Percentiles rank a stretch among this genome's conserved stretches.
These are phyloP conservation scores for Chaenodraco wilsoni DNA, from an alignment of 2,797 vertebrate species.

Conservation along the genomic window DNA sequence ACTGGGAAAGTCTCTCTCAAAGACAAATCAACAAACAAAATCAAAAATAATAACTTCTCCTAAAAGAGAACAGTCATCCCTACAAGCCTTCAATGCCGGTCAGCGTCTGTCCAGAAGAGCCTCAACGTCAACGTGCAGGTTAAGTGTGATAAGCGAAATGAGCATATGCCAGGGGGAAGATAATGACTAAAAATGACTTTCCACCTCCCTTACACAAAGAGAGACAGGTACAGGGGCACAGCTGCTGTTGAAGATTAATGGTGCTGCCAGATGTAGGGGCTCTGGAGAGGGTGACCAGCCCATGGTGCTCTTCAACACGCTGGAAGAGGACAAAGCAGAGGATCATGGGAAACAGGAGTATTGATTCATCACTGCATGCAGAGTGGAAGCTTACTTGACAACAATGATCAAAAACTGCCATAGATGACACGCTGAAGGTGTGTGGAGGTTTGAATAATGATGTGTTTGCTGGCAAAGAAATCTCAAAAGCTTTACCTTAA, in stretches of 20 bases:
- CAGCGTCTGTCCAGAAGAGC: conserved; percentile 54
- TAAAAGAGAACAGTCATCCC: conserved; percentile 28
- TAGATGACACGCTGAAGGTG: conserved; percentile 49
- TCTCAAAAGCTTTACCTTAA: conserved; percentile 50
- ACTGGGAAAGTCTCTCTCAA: conserved; percentile 36
- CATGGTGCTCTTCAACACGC: conserved; percentile 65
- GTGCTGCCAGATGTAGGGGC: conserved; percentile 79
- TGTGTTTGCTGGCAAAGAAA: conserved; percentile 42
- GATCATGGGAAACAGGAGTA: conserved; percentile 38
- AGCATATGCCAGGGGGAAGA: conserved; percentile 82
- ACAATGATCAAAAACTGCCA: conserved; percentile 49
- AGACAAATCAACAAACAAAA: conserved; percentile 42
- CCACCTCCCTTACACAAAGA: conserved; percentile 80
- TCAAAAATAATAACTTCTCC: conserved; percentile 40
- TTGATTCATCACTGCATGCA: conserved; percentile 56
- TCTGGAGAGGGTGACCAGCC: conserved; percentile 76
- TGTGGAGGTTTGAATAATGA: conserved; percentile 53
- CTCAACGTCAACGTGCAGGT: conserved; percentile 72
- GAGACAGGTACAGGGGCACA: conserved; percentile 79
- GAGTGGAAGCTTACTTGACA: conserved; percentile 47
- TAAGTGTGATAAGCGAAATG: conserved; percentile 83
- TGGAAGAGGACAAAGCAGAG: conserved; percentile 75
- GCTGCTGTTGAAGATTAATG: conserved; percentile 82
- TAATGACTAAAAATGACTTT: conserved; percentile 84
- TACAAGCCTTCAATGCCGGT: conserved; percentile 46